Evolutionary conservation across 2,113 vertebrate species (phyloP), one percentile per base, ranked within the genome.

Genomic region (Dicentrarchus labrax): DNA sequence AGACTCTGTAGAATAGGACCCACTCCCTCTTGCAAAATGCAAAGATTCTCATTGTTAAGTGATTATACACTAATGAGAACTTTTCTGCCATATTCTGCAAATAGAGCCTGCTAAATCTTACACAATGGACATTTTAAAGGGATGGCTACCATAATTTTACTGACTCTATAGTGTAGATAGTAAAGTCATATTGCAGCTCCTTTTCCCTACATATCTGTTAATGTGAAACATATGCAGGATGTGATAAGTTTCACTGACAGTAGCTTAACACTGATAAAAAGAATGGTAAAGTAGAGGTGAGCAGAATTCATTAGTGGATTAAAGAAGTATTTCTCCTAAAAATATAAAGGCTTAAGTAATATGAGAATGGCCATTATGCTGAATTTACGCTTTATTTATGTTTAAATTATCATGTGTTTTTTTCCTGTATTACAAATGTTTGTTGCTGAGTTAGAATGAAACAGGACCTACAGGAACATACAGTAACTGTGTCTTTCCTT

Each of bases 401-500:
- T n/a, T n/a, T n/a, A n/a, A n/a, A n/a, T n/a, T n/a, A n/a, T 45
- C 59, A 9, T 8, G 6, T 30, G 7, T 50, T 8, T 54, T 54
- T 54, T 41, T n/a, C 43, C 15, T 43, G 38, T 21, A 6, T 74
- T 48, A 24, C 36, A 54, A 43, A 24, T 65, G 73, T 8, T 76
- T 41, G 41, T 47, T 17, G 4, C 7, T 66, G 56, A 38, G 16
- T 22, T 16, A 8, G 15, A 47, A 16, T 73, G 50, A 60, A 9
- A 22, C 4, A 22, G n/a, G 12, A 48, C 22, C 2, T 6, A 30
- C 30, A 30, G 30, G 8, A 67, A 56, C 76, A 12, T 41, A 22
- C 16, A 41, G 1, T 84, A 61, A 86, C 69, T 74, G 12, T 84
- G 69, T 94, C 30, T 90, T 73, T 91, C 82, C 89, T 92, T 57